These are phyloP conservation scores for Scaptomyza montana DNA, from an alignment of 1,140 invertebrate genomes.

Conservation along the genomic window DNA sequence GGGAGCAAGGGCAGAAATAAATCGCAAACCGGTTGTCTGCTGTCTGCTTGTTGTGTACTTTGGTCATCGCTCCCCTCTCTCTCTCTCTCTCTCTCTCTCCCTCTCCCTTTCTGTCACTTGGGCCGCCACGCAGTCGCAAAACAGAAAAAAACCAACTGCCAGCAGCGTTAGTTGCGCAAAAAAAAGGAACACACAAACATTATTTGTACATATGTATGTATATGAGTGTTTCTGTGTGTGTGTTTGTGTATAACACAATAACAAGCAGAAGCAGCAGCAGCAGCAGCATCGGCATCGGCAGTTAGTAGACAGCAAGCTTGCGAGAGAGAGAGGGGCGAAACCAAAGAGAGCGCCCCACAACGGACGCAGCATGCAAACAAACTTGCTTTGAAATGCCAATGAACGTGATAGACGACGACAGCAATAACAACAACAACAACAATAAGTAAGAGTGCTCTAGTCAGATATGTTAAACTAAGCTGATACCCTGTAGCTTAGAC, in stretches of 20 bases:
- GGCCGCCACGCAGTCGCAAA: conserved; percentile 63
- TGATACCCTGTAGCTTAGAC: background rate
- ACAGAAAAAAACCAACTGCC: conserved; percentile 55
- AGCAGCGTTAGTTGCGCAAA: conserved; percentile 68
- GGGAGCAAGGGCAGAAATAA: conserved; percentile 69
- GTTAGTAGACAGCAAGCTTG: conserved; percentile 16
- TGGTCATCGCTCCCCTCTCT: background rate
- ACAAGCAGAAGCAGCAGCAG: conserved; percentile 34
- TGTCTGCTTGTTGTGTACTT: conserved; percentile 49
- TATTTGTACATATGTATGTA: conserved; percentile 3
- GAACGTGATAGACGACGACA: conserved; percentile 56
- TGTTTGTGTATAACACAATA: conserved; percentile 45
- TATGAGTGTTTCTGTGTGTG: too few species aligned
- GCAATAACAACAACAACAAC: conserved; percentile 10
- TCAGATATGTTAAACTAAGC: background rate
- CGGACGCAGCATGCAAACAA: conserved; percentile 62
- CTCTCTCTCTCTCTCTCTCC: background rate
- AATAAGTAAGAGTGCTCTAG: conserved; percentile 8
- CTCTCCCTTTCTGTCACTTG: conserved; percentile 4
- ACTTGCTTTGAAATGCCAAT: conserved; percentile 65
- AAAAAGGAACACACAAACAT: conserved; percentile 46
- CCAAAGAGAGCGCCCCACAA: conserved; percentile 37
- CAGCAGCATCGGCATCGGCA: conserved; percentile 7
- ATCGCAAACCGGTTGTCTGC: conserved; percentile 80
- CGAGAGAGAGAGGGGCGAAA: conserved; percentile 15